phyloP scores from a whole-genome alignment of 2,888 invertebrate genomes.

The Pantelozetes paolii region DNA sequence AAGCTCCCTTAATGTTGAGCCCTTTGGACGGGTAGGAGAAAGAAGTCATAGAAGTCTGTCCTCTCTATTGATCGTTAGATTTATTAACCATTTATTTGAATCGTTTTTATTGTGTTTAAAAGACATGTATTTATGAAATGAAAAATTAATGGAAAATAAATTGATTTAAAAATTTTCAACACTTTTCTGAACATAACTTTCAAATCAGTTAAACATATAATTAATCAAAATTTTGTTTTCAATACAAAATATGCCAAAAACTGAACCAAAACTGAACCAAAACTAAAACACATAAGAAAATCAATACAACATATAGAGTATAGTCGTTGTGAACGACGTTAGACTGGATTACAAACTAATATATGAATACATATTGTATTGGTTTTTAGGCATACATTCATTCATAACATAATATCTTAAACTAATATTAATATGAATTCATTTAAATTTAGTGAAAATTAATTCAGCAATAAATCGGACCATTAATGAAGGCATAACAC shows the following conservation, averaged over 20 bases:
- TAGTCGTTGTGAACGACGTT: too few relatives aligned
- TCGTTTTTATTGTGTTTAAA: neutral
- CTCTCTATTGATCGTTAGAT: slow-evolving; percentile 2
- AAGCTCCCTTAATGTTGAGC: neutral
- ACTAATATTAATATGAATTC: slow-evolving; percentile 28
- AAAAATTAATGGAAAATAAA: slow-evolving; percentile 3
- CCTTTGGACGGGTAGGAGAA: neutral
- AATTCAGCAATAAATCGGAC: slow-evolving; percentile 12
- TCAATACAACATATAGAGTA: too few relatives aligned
- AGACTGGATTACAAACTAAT: too few relatives aligned
- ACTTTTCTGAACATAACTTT: neutral
- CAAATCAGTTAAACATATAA: too few relatives aligned
- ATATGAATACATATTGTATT: too few relatives aligned
- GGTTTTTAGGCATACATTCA: neutral
- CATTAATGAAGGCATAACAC: slow-evolving; percentile 25
- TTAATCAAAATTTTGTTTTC: too few relatives aligned
- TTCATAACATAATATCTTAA: slow-evolving; percentile 4
- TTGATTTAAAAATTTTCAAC: slow-evolving; percentile 2
- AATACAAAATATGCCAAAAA: too few relatives aligned
- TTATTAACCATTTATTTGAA: neutral
- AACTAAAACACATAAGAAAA: too few relatives aligned
- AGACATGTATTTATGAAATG: neutral
- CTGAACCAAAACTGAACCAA: too few relatives aligned
- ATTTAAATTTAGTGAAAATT: slow-evolving; percentile 27
- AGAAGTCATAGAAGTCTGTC: neutral